These are phyloP conservation scores for Lagopus leucura DNA, from an alignment of 2,113 vertebrate species.

Conservation along the genomic window DNA sequence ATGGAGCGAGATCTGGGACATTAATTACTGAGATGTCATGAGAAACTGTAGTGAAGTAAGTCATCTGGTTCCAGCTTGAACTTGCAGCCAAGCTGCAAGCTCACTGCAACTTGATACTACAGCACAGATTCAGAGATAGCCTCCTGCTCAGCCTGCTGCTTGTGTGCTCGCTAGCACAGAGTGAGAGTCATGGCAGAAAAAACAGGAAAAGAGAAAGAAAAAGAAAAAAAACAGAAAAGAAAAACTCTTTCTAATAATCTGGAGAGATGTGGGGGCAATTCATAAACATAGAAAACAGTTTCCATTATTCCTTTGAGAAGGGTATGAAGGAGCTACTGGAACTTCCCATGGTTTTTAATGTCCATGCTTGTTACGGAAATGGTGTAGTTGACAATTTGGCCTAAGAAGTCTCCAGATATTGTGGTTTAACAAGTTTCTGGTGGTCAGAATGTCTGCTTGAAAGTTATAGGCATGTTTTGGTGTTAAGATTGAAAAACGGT, in stretches of 20 bases:
- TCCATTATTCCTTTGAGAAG: background rate
- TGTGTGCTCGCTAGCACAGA: background rate
- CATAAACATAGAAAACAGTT: background rate
- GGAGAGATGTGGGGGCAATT: background rate
- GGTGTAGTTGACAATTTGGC: background rate
- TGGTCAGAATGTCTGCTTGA: background rate
- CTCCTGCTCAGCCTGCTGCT: background rate
- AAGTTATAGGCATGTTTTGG: background rate
- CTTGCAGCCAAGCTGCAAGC: background rate
- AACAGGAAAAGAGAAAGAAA: background rate
- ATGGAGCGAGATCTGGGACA: conserved; percentile 14
- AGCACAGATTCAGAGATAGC: background rate
- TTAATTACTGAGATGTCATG: conserved; percentile 20
- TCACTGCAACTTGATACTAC: background rate
- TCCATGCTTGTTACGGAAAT: background rate
- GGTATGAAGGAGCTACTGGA: background rate
- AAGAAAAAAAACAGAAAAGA: background rate
- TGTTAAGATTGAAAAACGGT: background rate
- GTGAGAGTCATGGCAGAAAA: no score
- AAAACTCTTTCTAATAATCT: background rate
- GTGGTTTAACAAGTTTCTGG: background rate
- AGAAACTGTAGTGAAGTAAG: background rate
- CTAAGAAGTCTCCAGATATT: background rate
- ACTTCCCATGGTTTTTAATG: background rate
- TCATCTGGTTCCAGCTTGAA: background rate